These are phyloP conservation scores for Formicarius rufipectus DNA, from an alignment of 2,113 vertebrate genomes.

Conservation along the genomic window DNA sequence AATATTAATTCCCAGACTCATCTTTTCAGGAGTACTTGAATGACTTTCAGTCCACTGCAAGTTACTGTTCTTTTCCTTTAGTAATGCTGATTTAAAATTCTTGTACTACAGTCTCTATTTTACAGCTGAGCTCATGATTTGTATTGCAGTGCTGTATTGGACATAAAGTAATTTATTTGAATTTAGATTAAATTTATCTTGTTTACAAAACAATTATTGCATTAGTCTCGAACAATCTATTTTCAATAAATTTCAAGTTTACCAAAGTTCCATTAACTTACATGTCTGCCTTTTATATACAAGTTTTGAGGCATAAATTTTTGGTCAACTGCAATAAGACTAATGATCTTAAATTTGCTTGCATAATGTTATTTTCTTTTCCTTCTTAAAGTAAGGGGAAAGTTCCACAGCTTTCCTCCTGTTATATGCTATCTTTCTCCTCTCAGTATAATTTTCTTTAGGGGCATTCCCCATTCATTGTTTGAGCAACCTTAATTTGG, in stretches of 20 bases:
- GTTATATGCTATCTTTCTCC: neutral
- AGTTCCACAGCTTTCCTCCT: neutral
- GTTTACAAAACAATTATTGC: neutral
- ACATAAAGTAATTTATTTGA: neutral
- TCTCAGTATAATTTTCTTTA: neutral
- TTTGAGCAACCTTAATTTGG: neutral
- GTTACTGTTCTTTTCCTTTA: neutral
- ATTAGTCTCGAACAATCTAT: neutral
- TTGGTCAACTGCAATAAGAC: neutral
- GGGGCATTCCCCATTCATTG: neutral
- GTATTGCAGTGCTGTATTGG: neutral
- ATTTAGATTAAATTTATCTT: neutral
- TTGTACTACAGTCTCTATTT: neutral
- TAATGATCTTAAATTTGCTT: neutral
- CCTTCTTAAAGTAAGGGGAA: neutral
- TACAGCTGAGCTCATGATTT: neutral
- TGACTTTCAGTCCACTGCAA: neutral
- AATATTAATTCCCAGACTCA: neutral
- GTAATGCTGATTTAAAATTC: neutral
- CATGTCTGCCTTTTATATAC: neutral
- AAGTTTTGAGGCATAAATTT: neutral
- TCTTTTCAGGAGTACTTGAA: neutral
- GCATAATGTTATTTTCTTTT: neutral
- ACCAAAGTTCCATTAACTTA: neutral
- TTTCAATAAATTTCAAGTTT: neutral